Evolutionary conservation across 2,888 invertebrate genomes (phyloP), one percentile per base, ranked within the genome.

Genomic region (Marasmarcha lunaedactyla): DNA sequence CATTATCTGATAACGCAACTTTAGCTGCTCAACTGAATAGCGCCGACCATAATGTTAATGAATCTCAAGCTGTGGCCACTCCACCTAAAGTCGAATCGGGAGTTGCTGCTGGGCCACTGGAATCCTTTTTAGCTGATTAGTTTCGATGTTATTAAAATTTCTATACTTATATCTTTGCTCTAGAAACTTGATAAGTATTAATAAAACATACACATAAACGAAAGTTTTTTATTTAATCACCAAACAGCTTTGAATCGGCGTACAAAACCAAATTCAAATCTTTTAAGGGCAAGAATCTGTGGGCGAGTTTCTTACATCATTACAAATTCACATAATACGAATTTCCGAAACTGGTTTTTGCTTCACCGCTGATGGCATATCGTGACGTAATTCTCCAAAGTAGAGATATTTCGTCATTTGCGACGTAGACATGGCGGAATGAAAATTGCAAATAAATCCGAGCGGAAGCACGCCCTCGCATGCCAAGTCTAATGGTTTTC

Each of bases 101-200:
- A 2, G 57, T 57, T 3, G 66, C 66, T 36, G 64, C 70, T 40
- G 66, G 63, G 39, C 67, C 73, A 0, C 71, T 83, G 38, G 76
- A 79, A 47, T 67, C 64, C 5, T 81, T 81, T 45, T 59, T 83
- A 42, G 77, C 78, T 37, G 77, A 81, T 30, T 30, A 30, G 30
- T 30, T 7, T 9, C 10, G 11, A 4, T 11, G 30, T n/a, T 30
- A 10, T 30, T 11, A 3, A 25, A n/a, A n/a, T n/a, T n/a, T n/a
- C n/a, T n/a, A n/a, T n/a, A n/a, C n/a, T n/a, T n/a, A n/a, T n/a
- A n/a, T n/a, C n/a, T n/a, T n/a, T n/a, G n/a, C n/a, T n/a, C n/a
- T n/a, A n/a, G n/a, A n/a, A n/a, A n/a, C n/a, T n/a, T n/a, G n/a
- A n/a, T n/a, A n/a, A n/a, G n/a, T n/a, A n/a, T n/a, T n/a, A n/a